Conservation (phyloP, 2,888 invertebrate genomes). For the Biston betularia region DNA sequence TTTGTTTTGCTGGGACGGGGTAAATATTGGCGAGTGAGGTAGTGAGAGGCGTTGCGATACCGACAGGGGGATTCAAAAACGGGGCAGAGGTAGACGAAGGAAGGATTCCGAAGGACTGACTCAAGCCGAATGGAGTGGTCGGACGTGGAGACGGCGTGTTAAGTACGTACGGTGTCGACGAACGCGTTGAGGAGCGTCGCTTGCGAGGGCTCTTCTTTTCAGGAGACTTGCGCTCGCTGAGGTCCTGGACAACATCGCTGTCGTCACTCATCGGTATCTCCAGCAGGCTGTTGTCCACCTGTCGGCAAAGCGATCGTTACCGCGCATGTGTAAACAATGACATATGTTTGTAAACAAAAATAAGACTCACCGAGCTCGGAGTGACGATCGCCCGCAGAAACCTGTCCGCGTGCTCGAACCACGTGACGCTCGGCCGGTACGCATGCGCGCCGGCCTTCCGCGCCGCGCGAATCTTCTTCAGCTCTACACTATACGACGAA, state of each 20-base stretch:
- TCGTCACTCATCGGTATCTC: constrained; percentile 81
- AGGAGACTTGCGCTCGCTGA: constrained; percentile 80
- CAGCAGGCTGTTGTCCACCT: constrained; percentile 80
- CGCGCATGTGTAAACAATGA: constrained; percentile 59
- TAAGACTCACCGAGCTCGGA: constrained; percentile 81
- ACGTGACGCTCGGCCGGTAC: constrained; percentile 85
- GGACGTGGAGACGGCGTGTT: constrained; percentile 82
- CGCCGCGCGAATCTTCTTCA: constrained; percentile 85
- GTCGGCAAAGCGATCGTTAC: constrained; percentile 56
- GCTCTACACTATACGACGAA: constrained; percentile 83
- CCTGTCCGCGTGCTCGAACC: constrained; percentile 86
- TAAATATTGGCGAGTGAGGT: constrained; percentile 80
- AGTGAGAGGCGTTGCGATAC: constrained; percentile 80
- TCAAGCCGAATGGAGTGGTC: constrained; percentile 77
- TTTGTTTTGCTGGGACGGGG: constrained; percentile 77
- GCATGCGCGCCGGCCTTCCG: constrained; percentile 84
- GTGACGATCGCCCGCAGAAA: constrained; percentile 85
- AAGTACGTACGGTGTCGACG: constrained; percentile 79
- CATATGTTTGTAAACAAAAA: constrained; percentile 56
- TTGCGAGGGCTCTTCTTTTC: constrained; percentile 81
- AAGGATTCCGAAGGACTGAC: constrained; percentile 73
- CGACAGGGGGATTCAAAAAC: constrained; percentile 80
- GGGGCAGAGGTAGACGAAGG: constrained; percentile 73
- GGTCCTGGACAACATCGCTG: constrained; percentile 80
- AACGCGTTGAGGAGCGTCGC: constrained; percentile 79